Evolutionary conservation across 1,140 invertebrate genomes (phyloP), one percentile per base, ranked within the genome.

Genomic region (Adoxophyes honmai): DNA sequence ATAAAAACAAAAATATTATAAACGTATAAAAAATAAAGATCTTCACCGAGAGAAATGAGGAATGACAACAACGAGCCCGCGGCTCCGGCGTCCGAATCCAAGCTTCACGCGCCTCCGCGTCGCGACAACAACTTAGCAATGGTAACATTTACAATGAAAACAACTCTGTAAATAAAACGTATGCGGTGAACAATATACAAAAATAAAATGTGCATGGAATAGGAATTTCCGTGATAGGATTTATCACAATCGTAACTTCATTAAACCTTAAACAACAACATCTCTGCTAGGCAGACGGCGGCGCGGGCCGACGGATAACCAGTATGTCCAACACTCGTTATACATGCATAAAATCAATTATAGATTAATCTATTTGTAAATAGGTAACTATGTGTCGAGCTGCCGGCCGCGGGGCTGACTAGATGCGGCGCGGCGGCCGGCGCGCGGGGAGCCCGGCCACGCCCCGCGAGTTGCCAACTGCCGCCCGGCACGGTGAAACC

Each of bases 11-110:
- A 59, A 66, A 66, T 61, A 65, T 73, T 78, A 81, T 73, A 86
- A 88, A 85, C 74, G 75, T 86, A 86, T 86, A 88, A 86, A 88
- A 88, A 88, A 86, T 86, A 88, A 88, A 88, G 76, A 84, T 82
- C 83, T 74, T 81, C 75, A 79, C 74, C 65, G 73, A 77, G 76
- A 85, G 76, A 82, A 74, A 77, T 74, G 60, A 83, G 82, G 82
- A 86, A 86, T 84, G 82, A 81, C 76, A 63, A 68, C 76, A 62
- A 68, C 60, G 70, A 73, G 57, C 71, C 63, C 62, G 63, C 60
- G 60, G 60, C 56, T 68, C 36, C 69, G 52, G 14, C 15, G 28
- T 56, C 28, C 38, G 28, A 42, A 56, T 58, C 55, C 57, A 61
- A 55, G 60, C 57, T 62, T 68, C 38, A 71, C 48, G 14, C 54